A percentile compares a stretch with the other conserved stretches of the same genome.
These are phyloP conservation scores for Haplotaxodon microlepis DNA, from an alignment of 2,113 vertebrate species.

Conservation along the genomic window DNA sequence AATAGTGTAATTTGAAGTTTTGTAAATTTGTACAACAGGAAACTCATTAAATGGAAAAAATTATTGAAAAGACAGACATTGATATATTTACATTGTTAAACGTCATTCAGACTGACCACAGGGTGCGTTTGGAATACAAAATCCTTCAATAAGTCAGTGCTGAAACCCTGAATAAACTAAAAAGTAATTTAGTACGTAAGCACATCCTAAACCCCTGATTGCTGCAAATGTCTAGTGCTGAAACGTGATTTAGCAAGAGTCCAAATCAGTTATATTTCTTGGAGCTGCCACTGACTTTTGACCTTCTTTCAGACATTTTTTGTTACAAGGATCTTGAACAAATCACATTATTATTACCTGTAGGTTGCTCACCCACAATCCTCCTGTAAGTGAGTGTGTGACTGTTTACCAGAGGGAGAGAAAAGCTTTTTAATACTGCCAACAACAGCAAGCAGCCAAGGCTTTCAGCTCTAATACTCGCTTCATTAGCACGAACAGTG, in stretches of 20 bases:
- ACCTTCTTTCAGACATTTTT: background rate
- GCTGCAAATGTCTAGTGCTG: background rate
- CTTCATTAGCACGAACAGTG: slow-evolving; percentile 35
- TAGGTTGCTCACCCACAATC: background rate
- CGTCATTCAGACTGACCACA: background rate
- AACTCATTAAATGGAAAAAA: background rate
- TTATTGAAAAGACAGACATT: background rate
- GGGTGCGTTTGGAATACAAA: background rate
- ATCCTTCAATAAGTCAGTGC: background rate
- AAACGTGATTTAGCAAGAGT: background rate
- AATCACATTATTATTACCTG: slow-evolving; percentile 2
- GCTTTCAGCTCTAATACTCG: slow-evolving; percentile 27
- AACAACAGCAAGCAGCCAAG: background rate
- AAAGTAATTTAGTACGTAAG: background rate
- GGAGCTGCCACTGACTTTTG: background rate
- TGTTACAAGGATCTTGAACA: background rate
- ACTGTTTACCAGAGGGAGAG: slow-evolving; percentile 12
- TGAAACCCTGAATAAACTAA: background rate
- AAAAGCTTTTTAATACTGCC: background rate
- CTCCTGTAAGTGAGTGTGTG: background rate
- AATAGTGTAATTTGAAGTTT: background rate
- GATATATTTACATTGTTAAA: background rate
- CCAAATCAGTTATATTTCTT: background rate
- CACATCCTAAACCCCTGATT: background rate
- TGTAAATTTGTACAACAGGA: background rate